Evolutionary conservation across 2,888 invertebrate genomes (phyloP).

Genomic region (Heliconius erato): DNA sequence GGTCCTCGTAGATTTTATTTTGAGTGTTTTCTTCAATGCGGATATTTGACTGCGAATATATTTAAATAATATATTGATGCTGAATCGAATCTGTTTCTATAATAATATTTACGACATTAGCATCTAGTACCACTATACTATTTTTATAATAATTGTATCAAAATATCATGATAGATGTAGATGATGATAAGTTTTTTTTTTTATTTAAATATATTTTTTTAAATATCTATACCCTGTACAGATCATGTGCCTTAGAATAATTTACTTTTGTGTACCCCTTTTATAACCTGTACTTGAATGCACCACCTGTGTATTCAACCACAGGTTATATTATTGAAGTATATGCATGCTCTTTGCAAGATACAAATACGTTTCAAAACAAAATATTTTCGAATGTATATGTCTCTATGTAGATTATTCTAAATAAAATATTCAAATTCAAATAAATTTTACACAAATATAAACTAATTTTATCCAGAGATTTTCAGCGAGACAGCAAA

Average conservation of each 20-base stretch:
- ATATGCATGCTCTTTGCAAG: too few relatives aligned
- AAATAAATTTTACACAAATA: not conserved
- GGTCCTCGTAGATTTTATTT: slow-evolving; percentile 67
- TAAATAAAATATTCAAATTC: not conserved
- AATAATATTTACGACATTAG: slow-evolving; percentile 11
- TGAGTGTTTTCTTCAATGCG: slow-evolving; percentile 62
- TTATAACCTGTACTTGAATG: too few relatives aligned
- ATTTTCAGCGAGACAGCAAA: not conserved
- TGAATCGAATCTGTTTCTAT: slow-evolving; percentile 39
- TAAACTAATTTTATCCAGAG: slow-evolving; percentile 11
- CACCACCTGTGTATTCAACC: too few relatives aligned
- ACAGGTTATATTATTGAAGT: too few relatives aligned
- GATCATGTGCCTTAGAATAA: too few relatives aligned
- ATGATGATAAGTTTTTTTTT: not conserved
- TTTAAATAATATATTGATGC: slow-evolving; percentile 71
- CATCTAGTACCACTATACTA: too few relatives aligned
- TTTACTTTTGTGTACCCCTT: too few relatives aligned
- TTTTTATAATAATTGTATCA: not conserved
- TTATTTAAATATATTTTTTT: not conserved
- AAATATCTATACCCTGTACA: too few relatives aligned
- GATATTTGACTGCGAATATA: slow-evolving; percentile 67
- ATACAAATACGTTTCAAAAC: not conserved
- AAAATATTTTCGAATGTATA: not conserved
- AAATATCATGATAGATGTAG: not conserved
- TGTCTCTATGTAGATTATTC: not conserved